These are phyloP conservation scores for Athalia circularis DNA, from an alignment of 2,888 invertebrate species.

Conservation along the genomic window DNA sequence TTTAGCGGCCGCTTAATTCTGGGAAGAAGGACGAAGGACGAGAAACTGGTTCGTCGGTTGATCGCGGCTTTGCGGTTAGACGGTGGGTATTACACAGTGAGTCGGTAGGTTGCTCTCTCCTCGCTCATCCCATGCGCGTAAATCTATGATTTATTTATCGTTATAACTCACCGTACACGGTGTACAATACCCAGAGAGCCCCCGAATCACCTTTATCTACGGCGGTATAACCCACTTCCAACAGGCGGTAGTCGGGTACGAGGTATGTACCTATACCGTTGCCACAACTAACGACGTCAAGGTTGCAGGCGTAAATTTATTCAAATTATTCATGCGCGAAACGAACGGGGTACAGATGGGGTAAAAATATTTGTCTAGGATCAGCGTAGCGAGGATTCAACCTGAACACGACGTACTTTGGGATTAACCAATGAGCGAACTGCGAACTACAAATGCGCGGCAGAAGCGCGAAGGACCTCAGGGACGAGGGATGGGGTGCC, in stretches of 20 bases:
- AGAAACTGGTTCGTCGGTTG: constrained; percentile 41
- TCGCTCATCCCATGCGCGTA: constrained; percentile 12
- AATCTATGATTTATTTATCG: constrained; percentile 45
- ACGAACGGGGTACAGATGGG: constrained; percentile 12
- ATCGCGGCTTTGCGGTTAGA: constrained; percentile 36
- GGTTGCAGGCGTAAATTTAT: constrained; percentile 36
- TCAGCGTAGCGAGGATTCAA: constrained; percentile 24
- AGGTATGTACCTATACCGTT: background rate
- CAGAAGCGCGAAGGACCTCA: constrained; percentile 16
- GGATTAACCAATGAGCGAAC: background rate
- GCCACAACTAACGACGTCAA: constrained; percentile 18
- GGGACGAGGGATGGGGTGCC: constrained; percentile 16
- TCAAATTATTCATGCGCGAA: constrained; percentile 40
- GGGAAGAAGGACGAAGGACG: constrained; percentile 24
- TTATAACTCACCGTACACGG: constrained; percentile 26
- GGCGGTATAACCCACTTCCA: constrained; percentile 20
- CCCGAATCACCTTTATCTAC: constrained; percentile 27
- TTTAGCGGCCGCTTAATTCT: background rate
- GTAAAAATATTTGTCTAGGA: constrained; percentile 42
- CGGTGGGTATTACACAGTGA: background rate
- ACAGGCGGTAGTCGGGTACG: background rate
- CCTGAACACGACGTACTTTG: background rate
- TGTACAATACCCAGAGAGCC: constrained; percentile 22
- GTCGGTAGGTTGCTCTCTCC: constrained; percentile 1
- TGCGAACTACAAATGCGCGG: constrained; percentile 4